Base-by-base conservation (phyloP, 2,888 invertebrate genomes). In the Leptogaster cylindrica region DNA sequence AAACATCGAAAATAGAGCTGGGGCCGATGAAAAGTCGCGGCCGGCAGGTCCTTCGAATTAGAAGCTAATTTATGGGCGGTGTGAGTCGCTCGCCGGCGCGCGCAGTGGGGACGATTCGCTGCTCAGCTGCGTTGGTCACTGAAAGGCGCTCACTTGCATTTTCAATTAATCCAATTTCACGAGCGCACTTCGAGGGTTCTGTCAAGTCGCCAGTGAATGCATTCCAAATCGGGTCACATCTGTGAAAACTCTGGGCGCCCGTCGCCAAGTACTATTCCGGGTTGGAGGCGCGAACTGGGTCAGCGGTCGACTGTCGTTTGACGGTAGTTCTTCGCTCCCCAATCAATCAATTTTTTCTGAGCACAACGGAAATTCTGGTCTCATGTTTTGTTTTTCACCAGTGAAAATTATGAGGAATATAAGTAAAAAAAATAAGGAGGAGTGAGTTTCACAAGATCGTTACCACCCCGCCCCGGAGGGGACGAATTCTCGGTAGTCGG, bases 1-100 rank as follows among this genome's bases (percentile, higher is more conserved):
- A 39, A 33, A 14, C 55, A 55, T 55, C 55, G 8, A 23, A 55
- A 55, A 55, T 55, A 55, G 55, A 55, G 12, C 36, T 39, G 12
- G 23, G 46, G 5, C 4, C n/a, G 46, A 46, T 46, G 46, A 46
- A 46, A 46, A 46, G 25, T 46, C 25, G 23, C 23, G 5, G 23
- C 20, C 25, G 46, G 23, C 46, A n/a, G 23, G 10, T 31, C n/a
- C 46, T 2, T 5, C 4, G 55, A n/a, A 36, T 31, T 55, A 18
- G 39, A 25, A 8, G 8, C n/a, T 55, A 55, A 55, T 55, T 55
- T 55, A 55, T 36, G 39, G 14, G 6, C 14, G 18, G 16, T 14
- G 10, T 41, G n/a, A n/a, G n/a, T n/a, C 41, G 20, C 14, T 41
- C 12, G n/a, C n/a, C n/a, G n/a, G n/a, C n/a, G n/a, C n/a, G n/a